Conservation (phyloP, 2,888 invertebrate species). For the Oscheius myriophilus region DNA sequence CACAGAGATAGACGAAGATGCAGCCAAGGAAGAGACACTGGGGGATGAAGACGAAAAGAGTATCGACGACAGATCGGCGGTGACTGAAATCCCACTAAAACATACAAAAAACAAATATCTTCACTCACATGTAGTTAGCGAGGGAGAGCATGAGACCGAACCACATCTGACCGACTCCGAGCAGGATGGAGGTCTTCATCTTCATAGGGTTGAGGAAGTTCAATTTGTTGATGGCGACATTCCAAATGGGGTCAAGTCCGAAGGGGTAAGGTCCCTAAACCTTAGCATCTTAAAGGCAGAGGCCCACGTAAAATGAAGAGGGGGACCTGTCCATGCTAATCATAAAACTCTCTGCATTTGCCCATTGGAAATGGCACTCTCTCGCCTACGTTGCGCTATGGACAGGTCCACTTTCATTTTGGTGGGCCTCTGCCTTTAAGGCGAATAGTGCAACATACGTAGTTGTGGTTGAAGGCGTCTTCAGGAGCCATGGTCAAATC, state of each 20-base stretch:
- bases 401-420: no score
- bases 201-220: conserved; percentile 70
- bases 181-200: conserved; percentile 67
- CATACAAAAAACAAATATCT: not conserved
- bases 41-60: conserved; percentile 92
- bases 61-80: conserved; percentile 79
- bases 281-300: not conserved
- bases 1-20: conserved; percentile 93
- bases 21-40: conserved; percentile 88
- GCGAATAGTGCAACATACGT: no score
- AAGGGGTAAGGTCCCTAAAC: conserved; percentile 62
- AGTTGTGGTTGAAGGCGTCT: conserved; percentile 41
- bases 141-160: conserved; percentile 68
- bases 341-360: no score
- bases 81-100: conserved; percentile 69
- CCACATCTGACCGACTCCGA: conserved; percentile 69
- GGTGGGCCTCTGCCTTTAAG: no score
- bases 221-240: conserved; percentile 67
- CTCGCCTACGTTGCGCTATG: no score
- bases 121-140: conserved; percentile 63
- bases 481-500: conserved; percentile 48
- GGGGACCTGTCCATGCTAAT: no score
- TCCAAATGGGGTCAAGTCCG: conserved; percentile 69
- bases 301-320: no score
- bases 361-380: no score